These are phyloP conservation scores for Solenopsis fugax DNA, from an alignment of 1,140 invertebrate genomes.

Conservation along the genomic window DNA sequence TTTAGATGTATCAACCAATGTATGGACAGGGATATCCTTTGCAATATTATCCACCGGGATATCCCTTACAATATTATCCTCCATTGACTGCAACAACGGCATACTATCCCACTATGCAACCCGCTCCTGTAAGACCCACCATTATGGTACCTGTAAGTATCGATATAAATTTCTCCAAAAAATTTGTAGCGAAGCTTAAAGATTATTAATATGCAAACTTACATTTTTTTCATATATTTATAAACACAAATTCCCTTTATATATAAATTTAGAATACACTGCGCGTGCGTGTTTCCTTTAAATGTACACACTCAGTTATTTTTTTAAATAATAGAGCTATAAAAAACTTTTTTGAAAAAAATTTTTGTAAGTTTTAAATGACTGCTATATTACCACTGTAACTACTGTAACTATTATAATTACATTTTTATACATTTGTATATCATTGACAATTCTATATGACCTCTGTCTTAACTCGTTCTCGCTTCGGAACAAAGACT, in stretches of 20 bases:
- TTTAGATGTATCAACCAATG: conserved; percentile 91
- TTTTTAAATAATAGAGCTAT: no score
- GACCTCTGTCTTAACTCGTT: no score
- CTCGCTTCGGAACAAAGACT: no score
- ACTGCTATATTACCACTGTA: no score
- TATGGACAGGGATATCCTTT: conserved; percentile 91
- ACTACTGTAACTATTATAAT: no score
- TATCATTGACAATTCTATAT: no score
- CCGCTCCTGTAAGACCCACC: conserved; percentile 90
- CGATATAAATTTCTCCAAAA: conserved; percentile 8
- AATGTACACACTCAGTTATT: no score
- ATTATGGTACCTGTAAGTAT: conserved; percentile 92
- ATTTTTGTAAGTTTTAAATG: no score
- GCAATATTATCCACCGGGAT: conserved; percentile 89
- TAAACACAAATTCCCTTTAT: not conserved
- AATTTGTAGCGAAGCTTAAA: not conserved
- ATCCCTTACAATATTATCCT: conserved; percentile 92
- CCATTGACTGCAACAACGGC: conserved; percentile 89
- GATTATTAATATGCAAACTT: not conserved
- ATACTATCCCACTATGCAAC: conserved; percentile 90
- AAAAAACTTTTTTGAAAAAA: no score
- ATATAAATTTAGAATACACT: no score
- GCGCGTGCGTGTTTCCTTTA: no score
- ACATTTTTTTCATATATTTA: not conserved
- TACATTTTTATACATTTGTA: no score